phyloP scores from a whole-genome alignment of 2,797 vertebrate species.

The Falco berigora region DNA sequence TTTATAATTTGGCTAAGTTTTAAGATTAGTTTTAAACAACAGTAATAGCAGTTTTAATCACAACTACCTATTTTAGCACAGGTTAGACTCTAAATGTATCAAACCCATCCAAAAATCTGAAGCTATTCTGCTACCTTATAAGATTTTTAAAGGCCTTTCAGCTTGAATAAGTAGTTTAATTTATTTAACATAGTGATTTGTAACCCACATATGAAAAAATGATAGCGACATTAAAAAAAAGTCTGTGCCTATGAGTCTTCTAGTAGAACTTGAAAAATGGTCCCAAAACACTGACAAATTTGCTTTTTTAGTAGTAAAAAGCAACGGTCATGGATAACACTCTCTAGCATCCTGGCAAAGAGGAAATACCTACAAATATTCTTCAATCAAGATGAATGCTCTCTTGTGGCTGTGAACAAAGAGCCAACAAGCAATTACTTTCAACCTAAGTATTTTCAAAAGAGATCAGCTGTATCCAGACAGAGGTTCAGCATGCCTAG shows the following conservation, averaged over 20 bases:
- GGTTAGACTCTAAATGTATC: background rate
- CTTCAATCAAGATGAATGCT: conserved; percentile 9
- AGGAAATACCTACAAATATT: conserved; percentile 3
- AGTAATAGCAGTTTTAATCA: background rate
- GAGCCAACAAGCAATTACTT: background rate
- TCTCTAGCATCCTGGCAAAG: background rate
- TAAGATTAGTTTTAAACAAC: background rate
- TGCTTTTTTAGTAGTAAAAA: conserved; percentile 4
- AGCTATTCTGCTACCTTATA: background rate
- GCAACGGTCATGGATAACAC: background rate
- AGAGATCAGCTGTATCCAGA: background rate
- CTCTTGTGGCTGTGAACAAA: background rate
- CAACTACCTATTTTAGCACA: background rate
- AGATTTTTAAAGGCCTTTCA: conserved; percentile 34
- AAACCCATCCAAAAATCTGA: background rate
- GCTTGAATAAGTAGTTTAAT: conserved; percentile 45
- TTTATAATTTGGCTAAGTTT: background rate
- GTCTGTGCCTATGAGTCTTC: background rate
- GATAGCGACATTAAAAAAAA: background rate
- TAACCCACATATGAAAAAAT: conserved; percentile 32
- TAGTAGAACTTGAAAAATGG: conserved; percentile 24
- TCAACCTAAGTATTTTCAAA: background rate
- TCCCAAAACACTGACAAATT: conserved; percentile 2
- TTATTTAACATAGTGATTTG: conserved; percentile 54
- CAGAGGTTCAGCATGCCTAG: background rate